These are phyloP conservation scores for Halichoerus grypus DNA, from an alignment of 2,113 vertebrate species.

Conservation along the genomic window DNA sequence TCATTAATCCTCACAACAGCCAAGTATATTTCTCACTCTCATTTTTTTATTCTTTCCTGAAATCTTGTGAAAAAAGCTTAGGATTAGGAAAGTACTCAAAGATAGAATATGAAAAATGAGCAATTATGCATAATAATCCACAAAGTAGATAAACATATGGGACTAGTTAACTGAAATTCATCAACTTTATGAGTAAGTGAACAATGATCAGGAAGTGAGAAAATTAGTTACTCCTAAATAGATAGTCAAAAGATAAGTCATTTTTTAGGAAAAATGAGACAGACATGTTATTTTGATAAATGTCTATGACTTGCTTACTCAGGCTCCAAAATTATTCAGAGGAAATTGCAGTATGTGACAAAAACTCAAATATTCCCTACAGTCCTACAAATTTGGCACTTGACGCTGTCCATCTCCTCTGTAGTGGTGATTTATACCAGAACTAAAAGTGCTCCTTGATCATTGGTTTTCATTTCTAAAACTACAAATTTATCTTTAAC, in stretches of 20 bases:
- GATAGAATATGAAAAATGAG: slow-evolving; percentile 24
- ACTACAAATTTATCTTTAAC: slow-evolving; percentile 29
- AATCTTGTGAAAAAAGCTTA: neutral
- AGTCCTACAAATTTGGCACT: neutral
- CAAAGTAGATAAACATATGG: neutral
- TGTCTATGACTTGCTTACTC: slow-evolving; percentile 9
- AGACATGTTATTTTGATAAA: slow-evolving; percentile 65
- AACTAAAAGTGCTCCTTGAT: slow-evolving; percentile 31
- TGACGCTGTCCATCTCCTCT: neutral
- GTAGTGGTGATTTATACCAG: slow-evolving; percentile 5
- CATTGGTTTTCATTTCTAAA: slow-evolving; percentile 54
- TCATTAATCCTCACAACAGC: neutral
- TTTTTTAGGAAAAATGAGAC: slow-evolving; percentile 54
- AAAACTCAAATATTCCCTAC: slow-evolving; percentile 16
- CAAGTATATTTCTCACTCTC: neutral
- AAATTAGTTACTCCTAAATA: slow-evolving; percentile 24
- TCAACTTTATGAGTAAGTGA: slow-evolving; percentile 28
- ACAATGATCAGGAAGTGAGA: slow-evolving; percentile 57
- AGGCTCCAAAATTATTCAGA: slow-evolving; percentile 55
- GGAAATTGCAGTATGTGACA: slow-evolving; percentile 56
- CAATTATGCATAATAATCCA: slow-evolving; percentile 29
- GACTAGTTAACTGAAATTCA: slow-evolving; percentile 21
- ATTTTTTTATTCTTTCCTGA: slow-evolving; percentile 17
- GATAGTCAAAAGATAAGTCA: slow-evolving; percentile 50
- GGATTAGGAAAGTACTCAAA: slow-evolving; percentile 37